These are phyloP conservation scores for Coccyzus lansbergi DNA, from an alignment of 2,797 vertebrate genomes.

Conservation along the genomic window DNA sequence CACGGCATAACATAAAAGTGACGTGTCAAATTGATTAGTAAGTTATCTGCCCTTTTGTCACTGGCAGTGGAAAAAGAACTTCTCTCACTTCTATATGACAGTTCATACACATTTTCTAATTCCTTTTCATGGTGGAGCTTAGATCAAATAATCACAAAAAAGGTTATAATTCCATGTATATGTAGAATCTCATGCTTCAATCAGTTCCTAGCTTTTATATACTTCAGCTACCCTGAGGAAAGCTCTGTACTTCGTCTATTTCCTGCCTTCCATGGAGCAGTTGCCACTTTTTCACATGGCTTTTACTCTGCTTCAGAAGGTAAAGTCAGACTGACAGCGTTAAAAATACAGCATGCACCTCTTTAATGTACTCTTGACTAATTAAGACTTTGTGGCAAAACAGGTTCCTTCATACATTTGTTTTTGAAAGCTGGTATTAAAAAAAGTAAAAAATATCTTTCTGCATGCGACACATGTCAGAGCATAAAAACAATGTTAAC, in stretches of 20 bases:
- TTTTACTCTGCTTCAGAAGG: conserved; percentile 3
- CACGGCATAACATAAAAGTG: not conserved
- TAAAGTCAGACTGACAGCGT: conserved; percentile 16
- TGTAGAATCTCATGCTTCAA: not conserved
- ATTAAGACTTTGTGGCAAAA: not conserved
- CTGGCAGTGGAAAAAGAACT: not conserved
- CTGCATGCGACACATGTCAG: not conserved
- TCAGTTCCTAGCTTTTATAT: not conserved
- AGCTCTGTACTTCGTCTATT: conserved; percentile 32
- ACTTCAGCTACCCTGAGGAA: not conserved
- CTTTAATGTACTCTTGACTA: not conserved
- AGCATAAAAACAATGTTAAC: not conserved
- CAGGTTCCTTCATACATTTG: not conserved
- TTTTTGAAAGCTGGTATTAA: not conserved
- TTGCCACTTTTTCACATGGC: not conserved
- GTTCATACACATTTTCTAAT: not conserved
- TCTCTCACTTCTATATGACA: not conserved
- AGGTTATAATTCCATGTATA: not conserved
- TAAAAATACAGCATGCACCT: conserved; percentile 10
- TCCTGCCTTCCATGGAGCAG: not conserved
- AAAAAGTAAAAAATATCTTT: not conserved
- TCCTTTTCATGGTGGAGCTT: not conserved
- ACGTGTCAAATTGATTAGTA: not conserved
- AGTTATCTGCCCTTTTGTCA: not conserved
- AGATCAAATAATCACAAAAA: not conserved